Conservation (phyloP, 2,113 vertebrate genomes). For the Aptenodytes patagonicus region DNA sequence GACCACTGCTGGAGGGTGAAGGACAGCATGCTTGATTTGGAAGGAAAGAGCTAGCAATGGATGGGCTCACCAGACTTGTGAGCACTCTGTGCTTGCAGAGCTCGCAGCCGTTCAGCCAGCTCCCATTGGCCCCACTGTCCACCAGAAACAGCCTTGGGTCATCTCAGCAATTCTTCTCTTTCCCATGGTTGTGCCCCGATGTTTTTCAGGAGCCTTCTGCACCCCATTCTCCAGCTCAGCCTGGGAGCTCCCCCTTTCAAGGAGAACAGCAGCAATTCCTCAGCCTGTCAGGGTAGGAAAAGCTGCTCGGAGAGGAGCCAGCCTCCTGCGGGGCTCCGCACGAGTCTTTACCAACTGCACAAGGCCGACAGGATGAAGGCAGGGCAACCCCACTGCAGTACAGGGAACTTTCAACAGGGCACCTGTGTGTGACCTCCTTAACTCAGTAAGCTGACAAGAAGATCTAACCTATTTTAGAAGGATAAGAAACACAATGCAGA, state of each 20-base stretch:
- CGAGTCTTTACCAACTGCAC: rapidly evolving
- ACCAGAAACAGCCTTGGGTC: not conserved
- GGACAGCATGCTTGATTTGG: rapidly evolving
- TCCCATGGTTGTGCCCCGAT: no score
- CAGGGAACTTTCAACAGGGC: not conserved
- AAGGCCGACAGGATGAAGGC: not conserved
- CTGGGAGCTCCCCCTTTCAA: not conserved
- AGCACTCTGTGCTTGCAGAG: not conserved
- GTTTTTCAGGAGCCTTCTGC: not conserved
- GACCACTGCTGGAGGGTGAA: not conserved
- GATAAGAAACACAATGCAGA: not conserved
- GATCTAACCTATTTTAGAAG: not conserved
- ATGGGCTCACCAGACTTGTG: not conserved
- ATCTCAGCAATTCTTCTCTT: not conserved
- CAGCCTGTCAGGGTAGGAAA: not conserved
- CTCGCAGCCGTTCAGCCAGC: not conserved
- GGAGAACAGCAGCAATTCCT: not conserved
- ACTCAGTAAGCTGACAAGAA: not conserved
- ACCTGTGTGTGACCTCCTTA: not conserved
- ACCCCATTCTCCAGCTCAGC: not conserved
- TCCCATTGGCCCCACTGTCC: not conserved
- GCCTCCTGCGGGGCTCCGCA: not conserved
- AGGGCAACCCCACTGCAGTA: not conserved
- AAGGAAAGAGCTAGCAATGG: not conserved
- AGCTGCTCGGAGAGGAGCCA: not conserved